Percentiles rank a stretch among this genome's conserved stretches.
Conservation (phyloP, 2,113 vertebrate genomes). For the Dascyllus trimaculatus region DNA sequence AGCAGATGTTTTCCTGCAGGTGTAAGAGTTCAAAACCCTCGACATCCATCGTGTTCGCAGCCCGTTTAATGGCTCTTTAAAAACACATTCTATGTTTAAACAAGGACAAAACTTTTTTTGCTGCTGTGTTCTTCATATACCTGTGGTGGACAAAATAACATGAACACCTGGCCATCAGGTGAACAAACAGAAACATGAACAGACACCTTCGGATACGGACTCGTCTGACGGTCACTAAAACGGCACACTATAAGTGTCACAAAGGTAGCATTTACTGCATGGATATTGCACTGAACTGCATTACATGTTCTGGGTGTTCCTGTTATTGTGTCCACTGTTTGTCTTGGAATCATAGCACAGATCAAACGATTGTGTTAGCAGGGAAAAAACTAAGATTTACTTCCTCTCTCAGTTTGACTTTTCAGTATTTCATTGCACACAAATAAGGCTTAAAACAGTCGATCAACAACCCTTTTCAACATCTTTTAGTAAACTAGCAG, state of each 20-base stretch:
- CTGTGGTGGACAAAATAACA: not conserved
- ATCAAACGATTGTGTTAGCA: slow-evolving; percentile 11
- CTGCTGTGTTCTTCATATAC: not conserved
- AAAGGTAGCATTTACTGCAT: not conserved
- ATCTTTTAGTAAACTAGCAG: not conserved
- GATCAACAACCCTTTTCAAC: not conserved
- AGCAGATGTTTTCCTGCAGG: not conserved
- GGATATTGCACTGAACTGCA: slow-evolving; percentile 32
- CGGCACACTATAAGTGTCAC: not conserved
- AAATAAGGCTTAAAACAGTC: not conserved
- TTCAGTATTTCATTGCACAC: slow-evolving; percentile 12
- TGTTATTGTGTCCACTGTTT: slow-evolving; percentile 5
- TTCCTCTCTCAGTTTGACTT: not conserved
- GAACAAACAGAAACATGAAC: slow-evolving; percentile 6
- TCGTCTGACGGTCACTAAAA: not conserved
- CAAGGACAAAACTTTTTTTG: not conserved
- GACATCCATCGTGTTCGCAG: not conserved
- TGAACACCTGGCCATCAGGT: slow-evolving; percentile 18
- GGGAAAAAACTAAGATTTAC: not conserved
- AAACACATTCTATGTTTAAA: not conserved
- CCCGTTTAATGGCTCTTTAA: not conserved
- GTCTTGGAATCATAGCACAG: not conserved
- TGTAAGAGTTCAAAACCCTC: slow-evolving; percentile 7
- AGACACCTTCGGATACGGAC: not conserved
- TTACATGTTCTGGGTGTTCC: slow-evolving; percentile 4